Percentiles rank a stretch among this genome's conserved stretches.
phyloP scores from a whole-genome alignment of 2,113 vertebrate species.

The Strigops habroptila region DNA sequence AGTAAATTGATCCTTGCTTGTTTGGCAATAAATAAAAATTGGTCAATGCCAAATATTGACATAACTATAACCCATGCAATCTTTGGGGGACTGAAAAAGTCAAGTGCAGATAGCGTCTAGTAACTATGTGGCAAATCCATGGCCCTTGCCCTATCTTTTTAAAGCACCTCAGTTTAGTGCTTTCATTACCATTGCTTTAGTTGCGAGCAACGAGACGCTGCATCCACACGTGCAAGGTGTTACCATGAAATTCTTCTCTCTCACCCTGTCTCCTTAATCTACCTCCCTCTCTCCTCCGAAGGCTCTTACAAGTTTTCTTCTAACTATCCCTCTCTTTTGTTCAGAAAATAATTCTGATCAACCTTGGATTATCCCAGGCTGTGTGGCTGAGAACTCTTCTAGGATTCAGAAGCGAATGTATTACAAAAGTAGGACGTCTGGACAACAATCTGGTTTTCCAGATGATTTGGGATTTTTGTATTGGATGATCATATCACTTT shows the following conservation, averaged over 20 bases:
- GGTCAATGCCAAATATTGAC: not conserved
- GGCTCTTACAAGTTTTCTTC: not conserved
- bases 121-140: not conserved
- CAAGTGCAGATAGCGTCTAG: not conserved
- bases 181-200: not conserved
- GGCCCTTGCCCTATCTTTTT: not conserved
- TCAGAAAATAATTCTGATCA: not conserved
- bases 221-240: not conserved
- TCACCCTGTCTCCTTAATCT: not conserved
- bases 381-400: not conserved
- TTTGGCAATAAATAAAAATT: not conserved
- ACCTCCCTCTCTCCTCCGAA: not conserved
- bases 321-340: not conserved
- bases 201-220: rapidly evolving
- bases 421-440: not conserved
- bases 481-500: not conserved
- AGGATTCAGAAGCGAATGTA: not conserved
- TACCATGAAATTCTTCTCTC: not conserved
- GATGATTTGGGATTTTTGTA: rapidly evolving
- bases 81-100: not conserved
- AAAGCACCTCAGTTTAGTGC: not conserved
- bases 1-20: not conserved
- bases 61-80: not conserved
- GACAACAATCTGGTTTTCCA: not conserved
- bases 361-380: not conserved